Conservation (phyloP, 2,113 vertebrate species). For the Shinisaurus crocodilurus region DNA sequence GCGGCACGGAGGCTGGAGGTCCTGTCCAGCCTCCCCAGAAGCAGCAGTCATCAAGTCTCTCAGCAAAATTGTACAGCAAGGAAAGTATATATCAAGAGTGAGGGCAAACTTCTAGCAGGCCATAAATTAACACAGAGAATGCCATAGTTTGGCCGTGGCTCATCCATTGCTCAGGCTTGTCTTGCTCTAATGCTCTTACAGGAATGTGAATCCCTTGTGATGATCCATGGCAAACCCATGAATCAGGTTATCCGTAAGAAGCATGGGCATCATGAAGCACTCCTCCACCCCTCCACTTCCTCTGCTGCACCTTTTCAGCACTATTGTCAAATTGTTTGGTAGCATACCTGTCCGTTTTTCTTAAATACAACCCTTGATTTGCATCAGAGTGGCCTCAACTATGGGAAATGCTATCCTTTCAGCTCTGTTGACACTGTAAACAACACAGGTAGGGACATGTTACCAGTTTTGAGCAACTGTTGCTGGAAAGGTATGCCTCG, state of each 20-base stretch:
- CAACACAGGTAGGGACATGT: not conserved
- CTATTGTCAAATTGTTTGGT: not conserved
- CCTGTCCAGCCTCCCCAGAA: not conserved
- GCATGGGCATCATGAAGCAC: not conserved
- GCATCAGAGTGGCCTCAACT: not conserved
- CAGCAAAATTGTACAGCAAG: not conserved
- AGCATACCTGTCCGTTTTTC: not conserved
- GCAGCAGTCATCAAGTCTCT: not conserved
- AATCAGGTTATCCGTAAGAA: not conserved
- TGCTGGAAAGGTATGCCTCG: not conserved
- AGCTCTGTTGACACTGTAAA: not conserved
- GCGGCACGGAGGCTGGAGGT: not conserved
- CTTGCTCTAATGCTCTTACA: not conserved
- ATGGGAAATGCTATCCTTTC: not conserved
- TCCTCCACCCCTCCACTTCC: not conserved
- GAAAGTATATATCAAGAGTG: not conserved
- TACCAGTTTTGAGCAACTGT: not conserved
- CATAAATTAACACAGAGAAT: conserved; percentile 13
- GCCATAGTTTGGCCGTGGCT: not conserved
- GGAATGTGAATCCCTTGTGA: not conserved
- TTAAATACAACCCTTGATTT: not conserved
- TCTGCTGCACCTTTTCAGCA: not conserved
- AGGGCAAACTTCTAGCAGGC: not conserved
- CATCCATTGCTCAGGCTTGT: not conserved
- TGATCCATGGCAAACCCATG: not conserved